A percentile compares a stretch with the other conserved stretches of the same genome.
Conservation (phyloP, 2,888 invertebrate species). For the Caenorhabditis sp. region DNA sequence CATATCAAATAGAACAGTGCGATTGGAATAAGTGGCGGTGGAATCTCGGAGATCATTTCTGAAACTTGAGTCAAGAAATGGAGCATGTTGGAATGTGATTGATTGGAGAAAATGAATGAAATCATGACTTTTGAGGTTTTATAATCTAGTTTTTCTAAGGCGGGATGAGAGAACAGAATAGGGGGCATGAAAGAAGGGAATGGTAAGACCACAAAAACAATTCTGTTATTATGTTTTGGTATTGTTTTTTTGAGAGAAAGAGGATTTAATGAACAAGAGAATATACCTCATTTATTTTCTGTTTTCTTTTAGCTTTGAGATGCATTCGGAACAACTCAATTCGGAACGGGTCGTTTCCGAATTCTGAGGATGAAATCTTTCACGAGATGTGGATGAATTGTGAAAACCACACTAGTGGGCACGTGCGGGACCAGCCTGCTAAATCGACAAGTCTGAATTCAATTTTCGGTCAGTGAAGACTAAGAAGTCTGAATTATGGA, state of each 20-base stretch:
- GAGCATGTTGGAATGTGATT: background rate
- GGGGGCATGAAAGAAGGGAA: background rate
- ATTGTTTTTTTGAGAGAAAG: background rate
- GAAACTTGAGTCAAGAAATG: background rate
- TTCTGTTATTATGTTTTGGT: background rate
- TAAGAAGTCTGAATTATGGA: background rate
- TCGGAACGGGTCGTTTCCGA: background rate
- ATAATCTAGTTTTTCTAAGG: conserved; percentile 8
- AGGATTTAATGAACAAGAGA: background rate
- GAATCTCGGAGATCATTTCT: conserved; percentile 33
- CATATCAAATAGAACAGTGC: conserved; percentile 46
- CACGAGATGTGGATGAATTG: background rate
- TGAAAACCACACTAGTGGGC: background rate
- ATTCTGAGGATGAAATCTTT: conserved; percentile 24
- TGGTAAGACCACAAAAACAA: background rate
- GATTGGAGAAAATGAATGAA: background rate
- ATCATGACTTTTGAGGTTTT: conserved; percentile 22
- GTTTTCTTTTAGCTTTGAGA: conserved; percentile 9
- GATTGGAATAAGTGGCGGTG: conserved; percentile 45
- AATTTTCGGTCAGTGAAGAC: background rate
- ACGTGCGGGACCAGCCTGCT: background rate
- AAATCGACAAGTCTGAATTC: background rate
- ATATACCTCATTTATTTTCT: too few relatives aligned
- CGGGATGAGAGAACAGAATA: background rate
- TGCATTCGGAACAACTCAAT: conserved; percentile 23